A percentile compares a stretch with the other conserved stretches of the same genome.
These are phyloP conservation scores for Bursaphelenchus mucronatus DNA, from an alignment of 1,140 invertebrate genomes.

Conservation along the genomic window DNA sequence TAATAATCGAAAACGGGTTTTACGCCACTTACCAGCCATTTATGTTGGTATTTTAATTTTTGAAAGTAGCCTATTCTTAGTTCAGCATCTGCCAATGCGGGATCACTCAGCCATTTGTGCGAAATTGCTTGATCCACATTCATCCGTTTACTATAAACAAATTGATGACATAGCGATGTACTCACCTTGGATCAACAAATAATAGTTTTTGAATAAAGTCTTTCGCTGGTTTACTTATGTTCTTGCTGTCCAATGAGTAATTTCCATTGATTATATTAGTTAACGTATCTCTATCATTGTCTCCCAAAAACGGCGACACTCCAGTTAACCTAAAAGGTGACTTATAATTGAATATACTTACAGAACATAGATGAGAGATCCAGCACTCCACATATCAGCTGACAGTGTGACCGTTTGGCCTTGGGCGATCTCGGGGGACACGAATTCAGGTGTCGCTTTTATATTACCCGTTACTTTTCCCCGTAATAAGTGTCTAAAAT, in stretches of 20 bases:
- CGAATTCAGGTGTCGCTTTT: conserved; percentile 83
- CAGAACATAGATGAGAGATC: conserved; percentile 84
- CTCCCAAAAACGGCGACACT: conserved; percentile 64
- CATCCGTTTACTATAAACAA: conserved; percentile 60
- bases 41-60: conserved; percentile 61
- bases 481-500: conserved; percentile 46
- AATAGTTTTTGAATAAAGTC: conserved; percentile 80
- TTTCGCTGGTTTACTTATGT: conserved; percentile 68
- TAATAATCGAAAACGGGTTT: neutral
- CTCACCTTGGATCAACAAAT: conserved; percentile 42
- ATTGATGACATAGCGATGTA: neutral
- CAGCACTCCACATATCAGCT: conserved; percentile 82
- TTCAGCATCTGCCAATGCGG: conserved; percentile 50
- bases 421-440: conserved; percentile 79
- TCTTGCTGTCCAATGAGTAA: conserved; percentile 62
- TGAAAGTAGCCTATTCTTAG: conserved; percentile 56
- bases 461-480: conserved; percentile 58
- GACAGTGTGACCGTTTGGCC: conserved; percentile 77
- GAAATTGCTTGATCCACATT: conserved; percentile 61
- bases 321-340: conserved; percentile 54
- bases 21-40: conserved; percentile 58
- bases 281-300: conserved; percentile 81
- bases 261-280: conserved; percentile 69
- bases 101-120: conserved; percentile 63
- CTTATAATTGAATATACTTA: conserved; percentile 16